Conservation (phyloP, 2,113 vertebrate species). For the Psettodes erumei region DNA sequence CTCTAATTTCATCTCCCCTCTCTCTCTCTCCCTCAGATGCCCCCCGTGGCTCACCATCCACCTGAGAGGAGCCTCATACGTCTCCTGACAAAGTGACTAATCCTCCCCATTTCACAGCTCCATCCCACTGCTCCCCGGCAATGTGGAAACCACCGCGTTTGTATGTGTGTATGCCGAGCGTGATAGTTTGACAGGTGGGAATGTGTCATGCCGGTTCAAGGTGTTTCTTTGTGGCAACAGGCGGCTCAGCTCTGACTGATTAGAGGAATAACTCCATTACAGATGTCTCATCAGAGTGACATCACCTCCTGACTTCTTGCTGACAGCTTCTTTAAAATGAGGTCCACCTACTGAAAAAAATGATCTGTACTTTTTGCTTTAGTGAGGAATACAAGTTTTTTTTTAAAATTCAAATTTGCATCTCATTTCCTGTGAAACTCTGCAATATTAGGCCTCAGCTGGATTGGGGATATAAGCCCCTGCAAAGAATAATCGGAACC, state of each 20-base stretch:
- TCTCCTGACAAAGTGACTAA: slow-evolving; percentile 83
- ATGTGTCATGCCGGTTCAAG: slow-evolving; percentile 68
- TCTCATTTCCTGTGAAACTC: slow-evolving; percentile 56
- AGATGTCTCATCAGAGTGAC: slow-evolving; percentile 39
- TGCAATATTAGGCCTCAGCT: slow-evolving; percentile 64
- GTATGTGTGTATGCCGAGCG: slow-evolving; percentile 11
- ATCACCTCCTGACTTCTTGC: slow-evolving; percentile 39
- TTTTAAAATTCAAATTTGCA: slow-evolving; percentile 56
- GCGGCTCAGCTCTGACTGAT: slow-evolving; percentile 61
- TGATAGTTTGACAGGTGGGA: slow-evolving; percentile 69
- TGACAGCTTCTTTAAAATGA: slow-evolving; percentile 44
- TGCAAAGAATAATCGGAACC: slow-evolving; percentile 63
- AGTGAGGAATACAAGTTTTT: slow-evolving; percentile 23
- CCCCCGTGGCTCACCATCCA: slow-evolving; percentile 73
- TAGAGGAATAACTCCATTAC: slow-evolving; percentile 61
- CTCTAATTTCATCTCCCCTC: slow-evolving; percentile 44
- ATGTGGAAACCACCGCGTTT: slow-evolving; percentile 29
- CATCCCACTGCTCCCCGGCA: slow-evolving; percentile 68
- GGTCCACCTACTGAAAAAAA: neutral
- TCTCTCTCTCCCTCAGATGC: slow-evolving; percentile 33
- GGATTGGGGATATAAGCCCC: slow-evolving; percentile 56
- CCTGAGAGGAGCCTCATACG: slow-evolving; percentile 74
- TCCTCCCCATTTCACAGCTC: slow-evolving; percentile 79
- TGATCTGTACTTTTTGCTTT: neutral
- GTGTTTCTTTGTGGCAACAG: slow-evolving; percentile 68